Conservation (phyloP, 1,140 invertebrate species). For the Trachelipus rathkii region DNA sequence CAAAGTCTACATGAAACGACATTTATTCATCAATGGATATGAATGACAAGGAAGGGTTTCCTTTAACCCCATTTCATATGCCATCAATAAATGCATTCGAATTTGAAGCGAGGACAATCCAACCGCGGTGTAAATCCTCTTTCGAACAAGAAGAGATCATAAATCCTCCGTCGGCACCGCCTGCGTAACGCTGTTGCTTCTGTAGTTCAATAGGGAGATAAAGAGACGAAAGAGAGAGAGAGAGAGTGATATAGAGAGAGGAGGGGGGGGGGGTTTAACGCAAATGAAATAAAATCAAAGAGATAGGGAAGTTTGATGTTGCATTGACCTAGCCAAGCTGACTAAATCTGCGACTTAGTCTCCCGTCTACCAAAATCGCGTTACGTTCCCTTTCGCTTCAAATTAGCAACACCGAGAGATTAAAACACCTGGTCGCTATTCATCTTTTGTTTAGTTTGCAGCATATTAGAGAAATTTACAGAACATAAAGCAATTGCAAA, state of each 20-base stretch:
- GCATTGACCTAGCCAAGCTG: background rate
- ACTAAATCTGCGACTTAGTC: background rate
- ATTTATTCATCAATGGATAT: background rate
- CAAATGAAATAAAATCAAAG: conserved; percentile 2
- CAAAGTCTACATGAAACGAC: background rate
- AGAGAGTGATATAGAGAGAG: too few species aligned
- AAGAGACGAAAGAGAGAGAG: too few species aligned
- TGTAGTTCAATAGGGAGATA: too few species aligned
- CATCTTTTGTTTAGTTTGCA: background rate
- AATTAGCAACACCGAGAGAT: background rate
- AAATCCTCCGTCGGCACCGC: too few species aligned
- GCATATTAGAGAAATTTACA: background rate
- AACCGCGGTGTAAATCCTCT: background rate
- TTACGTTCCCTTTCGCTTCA: background rate
- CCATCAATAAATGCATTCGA: conserved; percentile 7
- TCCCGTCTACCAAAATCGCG: conserved; percentile 1
- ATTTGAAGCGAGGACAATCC: background rate
- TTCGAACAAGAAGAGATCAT: too few species aligned
- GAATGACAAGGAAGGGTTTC: background rate
- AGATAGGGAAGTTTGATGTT: background rate
- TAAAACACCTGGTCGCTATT: background rate
- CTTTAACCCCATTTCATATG: background rate
- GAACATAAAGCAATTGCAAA: background rate
- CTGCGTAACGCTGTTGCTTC: too few species aligned
- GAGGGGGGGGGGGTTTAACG: background rate